Conservation (phyloP, 2,888 invertebrate species). For the Prostheceraeus crozeri region DNA sequence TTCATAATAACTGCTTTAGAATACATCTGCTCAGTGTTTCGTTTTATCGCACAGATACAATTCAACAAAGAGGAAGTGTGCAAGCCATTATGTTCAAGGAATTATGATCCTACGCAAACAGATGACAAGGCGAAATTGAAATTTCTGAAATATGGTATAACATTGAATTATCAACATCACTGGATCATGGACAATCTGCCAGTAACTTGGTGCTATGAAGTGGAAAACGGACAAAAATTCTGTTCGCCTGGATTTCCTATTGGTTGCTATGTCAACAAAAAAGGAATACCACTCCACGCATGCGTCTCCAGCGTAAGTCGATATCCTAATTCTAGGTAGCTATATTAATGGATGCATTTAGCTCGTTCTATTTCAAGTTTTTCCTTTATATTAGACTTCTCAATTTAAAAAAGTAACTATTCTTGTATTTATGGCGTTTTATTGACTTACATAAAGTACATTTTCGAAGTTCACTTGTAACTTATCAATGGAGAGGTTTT, state of each 20-base stretch:
- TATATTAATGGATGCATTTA: neutral
- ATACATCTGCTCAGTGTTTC: too few species aligned
- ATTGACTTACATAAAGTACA: too few species aligned
- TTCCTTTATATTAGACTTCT: constrained; percentile 2
- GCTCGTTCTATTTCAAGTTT: too few species aligned
- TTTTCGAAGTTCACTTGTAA: too few species aligned
- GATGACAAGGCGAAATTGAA: too few species aligned
- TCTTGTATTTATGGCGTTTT: constrained; percentile 28
- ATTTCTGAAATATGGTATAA: constrained; percentile 79
- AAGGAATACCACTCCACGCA: constrained; percentile 59
- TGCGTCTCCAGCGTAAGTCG: constrained; percentile 58
- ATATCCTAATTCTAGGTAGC: too few species aligned
- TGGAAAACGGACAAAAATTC: constrained; percentile 59
- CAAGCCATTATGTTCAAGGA: too few species aligned
- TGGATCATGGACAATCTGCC: constrained; percentile 88
- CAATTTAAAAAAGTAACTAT: neutral
- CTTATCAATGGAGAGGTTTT: too few species aligned
- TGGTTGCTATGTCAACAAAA: constrained; percentile 77
- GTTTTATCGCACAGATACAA: too few species aligned
- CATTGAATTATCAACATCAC: constrained; percentile 92
- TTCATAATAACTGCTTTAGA: too few species aligned
- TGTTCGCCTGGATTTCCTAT: constrained; percentile 95
- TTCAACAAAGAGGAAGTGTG: too few species aligned
- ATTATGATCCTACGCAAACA: too few species aligned
- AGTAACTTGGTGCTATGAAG: constrained; percentile 83